Evolutionary conservation across 1,140 invertebrate genomes (phyloP).

Genomic region (Augochlora pura): DNA sequence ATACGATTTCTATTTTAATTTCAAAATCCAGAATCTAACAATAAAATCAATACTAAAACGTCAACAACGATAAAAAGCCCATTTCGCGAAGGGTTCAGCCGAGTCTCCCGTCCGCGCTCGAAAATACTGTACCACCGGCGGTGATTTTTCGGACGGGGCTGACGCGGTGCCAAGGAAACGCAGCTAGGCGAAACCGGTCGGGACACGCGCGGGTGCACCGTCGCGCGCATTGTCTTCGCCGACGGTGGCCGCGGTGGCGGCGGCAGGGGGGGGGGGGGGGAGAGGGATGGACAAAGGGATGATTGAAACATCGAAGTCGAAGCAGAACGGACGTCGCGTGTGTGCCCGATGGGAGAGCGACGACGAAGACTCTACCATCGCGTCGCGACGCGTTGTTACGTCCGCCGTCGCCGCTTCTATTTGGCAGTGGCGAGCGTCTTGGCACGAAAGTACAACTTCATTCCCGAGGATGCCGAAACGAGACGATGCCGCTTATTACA

Average conservation of each 20-base stretch:
- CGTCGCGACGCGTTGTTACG: conserved; percentile 3
- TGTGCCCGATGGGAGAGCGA: background rate
- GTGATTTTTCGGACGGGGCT: background rate
- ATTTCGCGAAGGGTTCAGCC: too few relatives aligned
- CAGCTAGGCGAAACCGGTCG: background rate
- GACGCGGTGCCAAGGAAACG: background rate
- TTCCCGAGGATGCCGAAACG: conserved; percentile 1
- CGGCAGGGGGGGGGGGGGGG: background rate
- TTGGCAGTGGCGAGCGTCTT: conserved; percentile 25
- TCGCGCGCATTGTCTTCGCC: background rate
- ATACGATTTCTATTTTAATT: too few relatives aligned
- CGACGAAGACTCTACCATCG: background rate
- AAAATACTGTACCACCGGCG: conserved; percentile 30
- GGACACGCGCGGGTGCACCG: background rate
- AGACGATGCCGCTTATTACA: conserved; percentile 15
- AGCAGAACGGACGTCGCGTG: background rate
- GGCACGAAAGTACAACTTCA: conserved; percentile 42
- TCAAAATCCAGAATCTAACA: too few relatives aligned
- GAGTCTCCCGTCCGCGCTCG: background rate
- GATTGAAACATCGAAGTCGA: background rate
- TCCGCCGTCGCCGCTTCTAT: conserved; percentile 2
- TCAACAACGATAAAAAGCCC: too few relatives aligned
- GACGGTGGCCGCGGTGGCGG: too few relatives aligned
- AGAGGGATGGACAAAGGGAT: background rate
- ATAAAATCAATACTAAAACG: too few relatives aligned